phyloP scores from a whole-genome alignment of 2,888 invertebrate genomes.

The Rosalia funebris region DNA sequence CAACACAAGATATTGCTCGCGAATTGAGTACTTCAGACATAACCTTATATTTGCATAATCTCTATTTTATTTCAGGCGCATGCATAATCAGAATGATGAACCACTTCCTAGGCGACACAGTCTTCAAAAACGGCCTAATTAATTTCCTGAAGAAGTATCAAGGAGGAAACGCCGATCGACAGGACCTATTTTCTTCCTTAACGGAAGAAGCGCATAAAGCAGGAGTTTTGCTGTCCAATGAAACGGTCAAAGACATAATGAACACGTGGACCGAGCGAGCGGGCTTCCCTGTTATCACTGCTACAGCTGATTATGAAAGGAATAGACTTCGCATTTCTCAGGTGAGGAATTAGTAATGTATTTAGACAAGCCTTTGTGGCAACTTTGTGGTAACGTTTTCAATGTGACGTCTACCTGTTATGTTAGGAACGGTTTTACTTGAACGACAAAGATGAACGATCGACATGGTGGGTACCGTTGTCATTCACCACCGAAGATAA shows the following conservation, averaged over 20 bases:
- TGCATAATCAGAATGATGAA: slow-evolving; percentile 79
- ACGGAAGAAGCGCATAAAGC: slow-evolving; percentile 67
- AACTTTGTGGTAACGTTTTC: no score
- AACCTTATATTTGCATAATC: no score
- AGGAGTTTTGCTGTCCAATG: slow-evolving; percentile 56
- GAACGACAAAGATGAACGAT: slow-evolving; percentile 47
- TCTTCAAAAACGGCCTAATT: slow-evolving; percentile 67
- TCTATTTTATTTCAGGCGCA: slow-evolving; percentile 72
- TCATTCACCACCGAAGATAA: slow-evolving; percentile 62
- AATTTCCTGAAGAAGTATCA: slow-evolving; percentile 66
- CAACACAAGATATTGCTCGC: no score
- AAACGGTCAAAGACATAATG: slow-evolving; percentile 72
- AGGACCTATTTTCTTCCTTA: slow-evolving; percentile 75
- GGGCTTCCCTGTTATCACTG: slow-evolving; percentile 75
- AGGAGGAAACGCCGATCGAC: slow-evolving; percentile 72
- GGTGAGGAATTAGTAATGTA: slow-evolving; percentile 52
- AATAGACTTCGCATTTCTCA: slow-evolving; percentile 61
- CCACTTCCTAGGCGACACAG: slow-evolving; percentile 73
- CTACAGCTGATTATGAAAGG: slow-evolving; percentile 63
- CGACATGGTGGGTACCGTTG: slow-evolving; percentile 67
- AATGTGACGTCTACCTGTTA: no score
- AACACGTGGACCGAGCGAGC: slow-evolving; percentile 75
- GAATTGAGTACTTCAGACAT: no score
- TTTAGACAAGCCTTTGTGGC: no score
- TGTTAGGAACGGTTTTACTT: slow-evolving; percentile 58